Base-by-base conservation (phyloP, 2,797 vertebrate species). In the Parambassis ranga region DNA sequence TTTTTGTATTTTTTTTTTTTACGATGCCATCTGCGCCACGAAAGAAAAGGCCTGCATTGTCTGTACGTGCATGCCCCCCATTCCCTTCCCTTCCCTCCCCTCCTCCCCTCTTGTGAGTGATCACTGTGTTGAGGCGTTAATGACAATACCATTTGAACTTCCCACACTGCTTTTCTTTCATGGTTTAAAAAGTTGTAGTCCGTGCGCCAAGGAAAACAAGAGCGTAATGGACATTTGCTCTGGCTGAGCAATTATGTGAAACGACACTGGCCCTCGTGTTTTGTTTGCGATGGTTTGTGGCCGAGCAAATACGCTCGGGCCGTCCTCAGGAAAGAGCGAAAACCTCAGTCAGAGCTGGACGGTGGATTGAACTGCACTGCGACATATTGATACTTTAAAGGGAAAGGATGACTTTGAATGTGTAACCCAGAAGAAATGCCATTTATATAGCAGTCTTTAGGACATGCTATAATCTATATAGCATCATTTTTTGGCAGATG, bases 111-210 rank as follows among this genome's bases (percentile, higher is more conserved):
- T 75, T 46, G 82, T 87, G 89, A 91, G 84, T 87, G 80, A 90
- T 90, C 85, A 74, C 85, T 79, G 75, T 68, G 77, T 76, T 72
- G 74, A 86, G 84, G 86, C 77, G 57, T 88, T 88, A 84, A 89
- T 90, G 87, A 90, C 84, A 88, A 91, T 90, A 84, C 81, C 86
- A 88, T 90, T 89, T 89, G 81, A 91, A 87, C 84, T 88, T 91
- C 88, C 84, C 90, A 90, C 89, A 88, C 65, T 70, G 74, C 61
- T 86, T 83, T 69, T 87, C 84, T 89, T 86, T 88, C 70, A 82
- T 82, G 82, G 67, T 86, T 86, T 86, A 80, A 87, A n/a, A 87
- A 89, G 73, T 85, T 82, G 18, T 44, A 38, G 67, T 77, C 71
- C 4, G 11, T 20, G 65, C 39, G 87, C 89, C 90, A 91, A 91